Conservation (phyloP, 2,113 vertebrate species). For the Hippocampus comes region DNA sequence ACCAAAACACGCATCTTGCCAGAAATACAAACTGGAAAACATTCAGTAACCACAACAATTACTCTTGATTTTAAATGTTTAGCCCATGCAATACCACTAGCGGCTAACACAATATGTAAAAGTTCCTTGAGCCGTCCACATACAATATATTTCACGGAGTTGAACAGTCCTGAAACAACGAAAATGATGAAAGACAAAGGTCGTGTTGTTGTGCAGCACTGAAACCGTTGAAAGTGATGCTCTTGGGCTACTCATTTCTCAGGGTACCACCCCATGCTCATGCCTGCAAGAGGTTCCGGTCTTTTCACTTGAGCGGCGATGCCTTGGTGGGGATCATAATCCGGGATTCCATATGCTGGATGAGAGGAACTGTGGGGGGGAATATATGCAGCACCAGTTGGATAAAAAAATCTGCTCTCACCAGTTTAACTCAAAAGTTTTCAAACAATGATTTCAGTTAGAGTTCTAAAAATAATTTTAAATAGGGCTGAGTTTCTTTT, state of each 20-base stretch:
- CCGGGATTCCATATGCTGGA: conserved; percentile 97
- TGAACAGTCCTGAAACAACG: conserved; percentile 8
- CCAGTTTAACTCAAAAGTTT: background rate
- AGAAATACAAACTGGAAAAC: background rate
- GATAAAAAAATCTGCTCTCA: background rate
- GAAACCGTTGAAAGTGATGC: conserved; percentile 21
- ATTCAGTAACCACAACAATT: background rate
- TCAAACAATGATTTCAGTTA: background rate
- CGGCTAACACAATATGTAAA: background rate
- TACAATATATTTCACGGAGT: background rate
- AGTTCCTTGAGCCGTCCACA: background rate
- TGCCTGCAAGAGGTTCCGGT: conserved; percentile 4
- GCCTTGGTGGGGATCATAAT: conserved; percentile 89
- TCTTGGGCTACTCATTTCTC: conserved; percentile 28
- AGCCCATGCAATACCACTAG: background rate
- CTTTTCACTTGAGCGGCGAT: conserved; percentile 66
- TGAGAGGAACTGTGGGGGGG: conserved; percentile 83
- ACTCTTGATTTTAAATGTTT: background rate
- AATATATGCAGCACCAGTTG: background rate
- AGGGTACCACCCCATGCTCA: conserved; percentile 7
- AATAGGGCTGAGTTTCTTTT: no score
- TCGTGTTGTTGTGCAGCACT: conserved; percentile 29
- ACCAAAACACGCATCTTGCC: background rate
- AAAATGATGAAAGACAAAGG: conserved; percentile 24
- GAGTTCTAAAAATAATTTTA: background rate